A percentile compares a stretch with the other conserved stretches of the same genome.
Evolutionary conservation across 2,797 vertebrate species (phyloP).

Genomic region (Girardinus metallicus): DNA sequence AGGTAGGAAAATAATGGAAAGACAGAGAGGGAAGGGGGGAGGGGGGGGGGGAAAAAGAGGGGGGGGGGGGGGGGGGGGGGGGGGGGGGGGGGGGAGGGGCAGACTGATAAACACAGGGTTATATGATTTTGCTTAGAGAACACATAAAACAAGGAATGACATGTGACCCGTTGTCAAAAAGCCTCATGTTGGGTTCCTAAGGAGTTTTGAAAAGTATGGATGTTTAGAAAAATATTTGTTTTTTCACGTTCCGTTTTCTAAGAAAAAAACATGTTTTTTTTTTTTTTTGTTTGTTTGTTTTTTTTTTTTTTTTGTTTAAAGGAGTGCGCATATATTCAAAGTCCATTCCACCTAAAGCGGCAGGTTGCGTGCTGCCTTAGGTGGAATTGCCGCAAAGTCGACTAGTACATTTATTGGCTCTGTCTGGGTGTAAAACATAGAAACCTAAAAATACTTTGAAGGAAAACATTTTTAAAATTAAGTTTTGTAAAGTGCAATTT

Average conservation of each 20-base stretch:
- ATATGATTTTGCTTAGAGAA: background rate
- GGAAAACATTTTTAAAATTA: background rate
- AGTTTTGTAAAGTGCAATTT: background rate
- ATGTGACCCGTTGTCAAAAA: conserved; percentile 41
- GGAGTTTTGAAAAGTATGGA: background rate
- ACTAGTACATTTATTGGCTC: background rate
- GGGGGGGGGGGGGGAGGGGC: too few relatives aligned
- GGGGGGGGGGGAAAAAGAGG: too few relatives aligned
- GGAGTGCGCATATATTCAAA: background rate
- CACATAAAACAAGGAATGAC: background rate
- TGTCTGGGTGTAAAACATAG: background rate
- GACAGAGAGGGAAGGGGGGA: too few relatives aligned
- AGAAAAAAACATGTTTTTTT: background rate
- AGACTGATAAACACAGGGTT: background rate
- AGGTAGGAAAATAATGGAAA: too few relatives aligned
- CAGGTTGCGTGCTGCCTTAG: background rate
- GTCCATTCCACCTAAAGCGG: background rate
- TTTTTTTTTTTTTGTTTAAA: background rate
- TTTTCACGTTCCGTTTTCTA: background rate
- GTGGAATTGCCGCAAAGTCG: background rate
- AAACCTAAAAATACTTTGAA: background rate
- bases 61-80: too few relatives aligned
- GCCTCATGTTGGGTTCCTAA: background rate
- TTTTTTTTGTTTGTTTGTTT: rapidly evolving
- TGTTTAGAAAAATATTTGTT: background rate